These are phyloP conservation scores for Pachypanchax playfairii DNA, from an alignment of 2,113 vertebrate species.

Conservation along the genomic window DNA sequence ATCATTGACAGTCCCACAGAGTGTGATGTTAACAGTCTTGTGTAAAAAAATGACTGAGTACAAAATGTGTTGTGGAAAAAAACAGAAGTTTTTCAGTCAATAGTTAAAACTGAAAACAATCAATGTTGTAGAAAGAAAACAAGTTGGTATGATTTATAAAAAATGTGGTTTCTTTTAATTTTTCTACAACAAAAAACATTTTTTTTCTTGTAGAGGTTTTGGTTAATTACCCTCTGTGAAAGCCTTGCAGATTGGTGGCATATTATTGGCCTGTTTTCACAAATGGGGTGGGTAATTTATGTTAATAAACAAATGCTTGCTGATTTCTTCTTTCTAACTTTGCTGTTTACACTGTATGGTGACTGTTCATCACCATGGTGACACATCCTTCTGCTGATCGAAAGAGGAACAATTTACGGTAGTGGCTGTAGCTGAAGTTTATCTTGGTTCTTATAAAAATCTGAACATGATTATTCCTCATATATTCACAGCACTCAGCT, in stretches of 20 bases:
- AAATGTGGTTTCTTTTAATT: background rate
- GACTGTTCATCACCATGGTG: slow-evolving; percentile 69
- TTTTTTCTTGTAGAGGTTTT: slow-evolving; percentile 1
- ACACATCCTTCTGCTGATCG: slow-evolving; percentile 60
- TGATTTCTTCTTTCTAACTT: slow-evolving; percentile 42
- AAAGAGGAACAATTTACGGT: slow-evolving; percentile 45
- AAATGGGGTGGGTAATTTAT: slow-evolving; percentile 46
- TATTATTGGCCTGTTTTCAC: slow-evolving; percentile 34
- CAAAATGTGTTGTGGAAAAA: background rate
- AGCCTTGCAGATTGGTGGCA: slow-evolving; percentile 19
- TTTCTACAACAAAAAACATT: background rate
- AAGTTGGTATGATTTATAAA: background rate
- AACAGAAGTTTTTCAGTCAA: background rate
- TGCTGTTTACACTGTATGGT: slow-evolving; percentile 64
- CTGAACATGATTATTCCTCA: background rate
- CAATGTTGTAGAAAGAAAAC: background rate
- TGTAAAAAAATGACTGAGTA: slow-evolving; percentile 1
- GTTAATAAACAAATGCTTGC: slow-evolving; percentile 43
- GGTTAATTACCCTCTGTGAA: too few species aligned
- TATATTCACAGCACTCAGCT: background rate
- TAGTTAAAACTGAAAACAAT: background rate
- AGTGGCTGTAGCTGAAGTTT: background rate
- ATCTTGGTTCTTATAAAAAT: background rate
- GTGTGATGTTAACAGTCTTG: slow-evolving; percentile 4
- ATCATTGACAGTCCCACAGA: slow-evolving; percentile 64